Evolutionary conservation across 2,888 invertebrate species (phyloP).

Genomic region (Aromia moschata): DNA sequence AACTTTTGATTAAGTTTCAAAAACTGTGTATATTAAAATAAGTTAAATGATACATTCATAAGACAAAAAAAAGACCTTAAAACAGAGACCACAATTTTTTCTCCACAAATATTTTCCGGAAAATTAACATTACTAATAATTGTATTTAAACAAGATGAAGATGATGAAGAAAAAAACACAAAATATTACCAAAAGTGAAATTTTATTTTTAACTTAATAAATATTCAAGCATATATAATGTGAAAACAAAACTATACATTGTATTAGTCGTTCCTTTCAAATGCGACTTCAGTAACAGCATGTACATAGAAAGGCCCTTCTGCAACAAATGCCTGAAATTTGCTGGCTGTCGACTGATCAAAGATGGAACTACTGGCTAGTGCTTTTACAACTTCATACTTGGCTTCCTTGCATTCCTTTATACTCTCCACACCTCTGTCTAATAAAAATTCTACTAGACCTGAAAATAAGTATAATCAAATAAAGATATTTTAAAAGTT

Average conservation of each 20-base stretch:
- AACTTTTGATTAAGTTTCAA: too few species aligned
- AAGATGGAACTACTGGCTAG: conserved; percentile 69
- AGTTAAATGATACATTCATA: too few species aligned
- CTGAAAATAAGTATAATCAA: too few species aligned
- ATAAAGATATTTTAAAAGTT: too few species aligned
- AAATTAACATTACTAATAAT: too few species aligned
- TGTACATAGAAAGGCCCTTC: conserved; percentile 84
- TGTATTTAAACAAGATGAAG: too few species aligned
- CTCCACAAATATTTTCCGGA: too few species aligned
- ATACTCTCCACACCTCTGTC: conserved; percentile 76
- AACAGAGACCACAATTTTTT: too few species aligned
- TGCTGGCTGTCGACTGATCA: conserved; percentile 69
- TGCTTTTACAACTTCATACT: conserved; percentile 76
- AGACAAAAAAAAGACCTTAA: too few species aligned
- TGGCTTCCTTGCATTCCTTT: conserved; percentile 78
- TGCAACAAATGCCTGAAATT: conserved; percentile 74
- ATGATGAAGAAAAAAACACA: too few species aligned
- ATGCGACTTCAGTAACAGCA: conserved; percentile 76
- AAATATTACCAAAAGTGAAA: too few species aligned
- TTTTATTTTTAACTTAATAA: conserved; percentile 7
- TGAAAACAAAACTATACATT: conserved; percentile 4
- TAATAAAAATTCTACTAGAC: conserved; percentile 80
- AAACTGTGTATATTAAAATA: too few species aligned
- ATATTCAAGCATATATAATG: conserved; percentile 8
- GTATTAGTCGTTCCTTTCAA: conserved; percentile 69